These are phyloP conservation scores for Endomychus coccineus DNA, from an alignment of 2,888 invertebrate genomes.

Conservation along the genomic window DNA sequence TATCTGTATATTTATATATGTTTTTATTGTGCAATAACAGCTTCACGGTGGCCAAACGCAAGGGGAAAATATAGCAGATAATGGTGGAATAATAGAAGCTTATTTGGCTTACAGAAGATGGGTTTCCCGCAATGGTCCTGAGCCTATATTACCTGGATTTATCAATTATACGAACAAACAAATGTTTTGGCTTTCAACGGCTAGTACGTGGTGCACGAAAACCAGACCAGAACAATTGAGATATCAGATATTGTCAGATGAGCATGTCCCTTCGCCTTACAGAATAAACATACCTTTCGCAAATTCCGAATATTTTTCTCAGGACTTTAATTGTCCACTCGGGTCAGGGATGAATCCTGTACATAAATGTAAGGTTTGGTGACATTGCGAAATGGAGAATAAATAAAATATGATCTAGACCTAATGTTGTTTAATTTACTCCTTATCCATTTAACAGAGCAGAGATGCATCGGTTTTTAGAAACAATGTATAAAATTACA, in stretches of 20 bases:
- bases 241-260: conserved; percentile 37
- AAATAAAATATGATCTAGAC: too few species aligned
- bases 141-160: conserved; percentile 35
- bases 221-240: conserved; percentile 38
- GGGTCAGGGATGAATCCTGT: conserved; percentile 55
- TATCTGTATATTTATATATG: too few species aligned
- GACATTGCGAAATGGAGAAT: not conserved
- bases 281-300: conserved; percentile 53
- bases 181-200: conserved; percentile 54
- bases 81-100: conserved; percentile 87
- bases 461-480: too few species aligned
- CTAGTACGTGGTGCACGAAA: conserved; percentile 54
- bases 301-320: conserved; percentile 54
- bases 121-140: conserved; percentile 35
- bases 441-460: too few species aligned
- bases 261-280: conserved; percentile 47
- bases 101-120: conserved; percentile 45
- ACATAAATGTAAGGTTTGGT: conserved; percentile 58
- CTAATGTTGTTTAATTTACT: too few species aligned
- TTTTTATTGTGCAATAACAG: too few species aligned
- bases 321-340: conserved; percentile 53
- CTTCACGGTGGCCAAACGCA: conserved; percentile 11
- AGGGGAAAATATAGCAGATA: conserved; percentile 69
- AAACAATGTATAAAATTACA: too few species aligned
- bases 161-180: conserved; percentile 36